phyloP scores from a whole-genome alignment of 2,797 vertebrate genomes.

The Cetoscarus ocellatus region DNA sequence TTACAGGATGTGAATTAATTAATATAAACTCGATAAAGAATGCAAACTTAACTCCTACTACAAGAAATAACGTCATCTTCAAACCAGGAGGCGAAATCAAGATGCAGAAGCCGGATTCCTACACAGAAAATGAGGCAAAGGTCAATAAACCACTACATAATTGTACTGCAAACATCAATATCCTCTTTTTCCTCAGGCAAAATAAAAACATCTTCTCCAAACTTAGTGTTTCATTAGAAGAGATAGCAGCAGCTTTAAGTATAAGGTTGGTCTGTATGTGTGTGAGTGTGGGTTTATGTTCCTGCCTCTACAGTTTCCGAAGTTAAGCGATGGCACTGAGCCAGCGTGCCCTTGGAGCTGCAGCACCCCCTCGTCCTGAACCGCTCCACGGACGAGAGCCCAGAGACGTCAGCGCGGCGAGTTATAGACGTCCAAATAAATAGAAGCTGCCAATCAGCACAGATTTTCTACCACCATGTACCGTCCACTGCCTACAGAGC shows the following conservation, averaged over 20 bases:
- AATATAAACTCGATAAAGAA: too few relatives aligned
- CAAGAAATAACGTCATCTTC: conserved; percentile 19
- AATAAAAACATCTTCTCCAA: conserved; percentile 50
- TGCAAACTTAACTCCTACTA: not conserved
- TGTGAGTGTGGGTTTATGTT: conserved; percentile 22
- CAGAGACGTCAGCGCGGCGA: conserved; percentile 52
- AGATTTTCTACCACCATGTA: conserved; percentile 41
- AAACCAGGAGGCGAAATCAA: conserved; percentile 18
- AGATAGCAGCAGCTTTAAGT: conserved; percentile 36
- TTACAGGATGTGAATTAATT: too few relatives aligned
- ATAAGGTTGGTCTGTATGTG: conserved; percentile 41
- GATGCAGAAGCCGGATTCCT: conserved; percentile 21
- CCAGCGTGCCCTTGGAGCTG: conserved; percentile 64
- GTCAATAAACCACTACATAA: conserved; percentile 56
- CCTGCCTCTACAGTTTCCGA: conserved; percentile 33
- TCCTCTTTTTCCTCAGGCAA: conserved; percentile 54
- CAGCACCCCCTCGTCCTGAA: conserved; percentile 61
- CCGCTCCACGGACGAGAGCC: conserved; percentile 52
- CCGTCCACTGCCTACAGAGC: conserved; percentile 30
- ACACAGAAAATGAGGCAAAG: conserved; percentile 51
- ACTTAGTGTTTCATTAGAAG: conserved; percentile 68
- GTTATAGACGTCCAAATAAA: conserved; percentile 59
- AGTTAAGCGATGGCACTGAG: conserved; percentile 57
- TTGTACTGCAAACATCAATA: conserved; percentile 65
- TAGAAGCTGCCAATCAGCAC: conserved; percentile 75